These are phyloP conservation scores for Rhagophthalmus giganteus DNA, from an alignment of 2,888 invertebrate species.

Conservation along the genomic window DNA sequence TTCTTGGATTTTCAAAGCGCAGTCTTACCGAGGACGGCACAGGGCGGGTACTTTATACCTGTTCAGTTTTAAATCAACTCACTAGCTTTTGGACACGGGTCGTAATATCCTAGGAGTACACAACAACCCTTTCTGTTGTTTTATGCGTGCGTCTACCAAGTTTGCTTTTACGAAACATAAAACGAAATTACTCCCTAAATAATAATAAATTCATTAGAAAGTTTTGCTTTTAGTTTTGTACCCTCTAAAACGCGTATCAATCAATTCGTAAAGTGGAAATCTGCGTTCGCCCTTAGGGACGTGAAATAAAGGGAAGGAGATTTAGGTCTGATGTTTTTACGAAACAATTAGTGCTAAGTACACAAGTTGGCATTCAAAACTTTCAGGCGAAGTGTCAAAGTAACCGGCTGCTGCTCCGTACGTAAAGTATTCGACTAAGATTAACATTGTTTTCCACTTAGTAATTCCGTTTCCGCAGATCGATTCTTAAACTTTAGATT, in stretches of 20 bases:
- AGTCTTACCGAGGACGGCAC: conserved; percentile 2
- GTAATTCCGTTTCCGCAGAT: conserved; percentile 35
- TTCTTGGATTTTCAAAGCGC: conserved; percentile 14
- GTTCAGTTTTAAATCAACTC: too few species aligned
- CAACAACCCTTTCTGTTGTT: too few species aligned
- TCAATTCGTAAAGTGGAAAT: conserved; percentile 23
- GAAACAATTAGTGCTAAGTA: conserved; percentile 24
- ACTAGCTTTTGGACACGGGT: too few species aligned
- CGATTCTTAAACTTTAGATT: conserved; percentile 35
- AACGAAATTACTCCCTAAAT: too few species aligned
- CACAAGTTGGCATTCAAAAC: conserved; percentile 24
- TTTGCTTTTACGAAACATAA: too few species aligned
- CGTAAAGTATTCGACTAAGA: conserved; percentile 29
- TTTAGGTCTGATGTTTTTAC: conserved; percentile 13
- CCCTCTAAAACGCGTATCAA: conserved; percentile 4
- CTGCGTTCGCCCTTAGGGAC: conserved; percentile 11
- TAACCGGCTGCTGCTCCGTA: conserved; percentile 19
- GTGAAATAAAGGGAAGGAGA: background rate
- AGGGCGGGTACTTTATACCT: too few species aligned
- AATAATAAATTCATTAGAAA: conserved; percentile 11
- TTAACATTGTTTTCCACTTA: conserved; percentile 43
- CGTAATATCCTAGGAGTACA: too few species aligned
- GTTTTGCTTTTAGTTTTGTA: conserved; percentile 3
- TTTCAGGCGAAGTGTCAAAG: conserved; percentile 25
- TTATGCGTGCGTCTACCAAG: too few species aligned